Base-by-base conservation (phyloP, 2,888 invertebrate species). In the Noctua fimbriata region DNA sequence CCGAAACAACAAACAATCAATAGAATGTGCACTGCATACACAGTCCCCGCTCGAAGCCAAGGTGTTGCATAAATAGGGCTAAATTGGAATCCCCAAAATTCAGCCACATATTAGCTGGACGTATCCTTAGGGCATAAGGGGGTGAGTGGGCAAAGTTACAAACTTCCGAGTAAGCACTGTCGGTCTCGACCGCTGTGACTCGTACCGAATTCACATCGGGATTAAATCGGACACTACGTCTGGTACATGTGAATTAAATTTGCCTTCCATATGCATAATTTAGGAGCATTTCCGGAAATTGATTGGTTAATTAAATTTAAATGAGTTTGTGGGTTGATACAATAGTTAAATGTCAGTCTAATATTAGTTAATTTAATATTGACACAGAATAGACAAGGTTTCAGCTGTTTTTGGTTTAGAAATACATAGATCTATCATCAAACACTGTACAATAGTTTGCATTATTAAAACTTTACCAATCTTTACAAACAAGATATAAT, bases 101-200 rank as follows among this genome's bases (percentile, higher is more conserved):
- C 88, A 89, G 88, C 91, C 94, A 93, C 93, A 93, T 88, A 92
- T 86, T 92, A 91, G 91, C 85, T 87, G 88, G 85, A 91, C 87
- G 90, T 86, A 81, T 94, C 94, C 94, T 93, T 88, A 89, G 94
- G 92, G 92, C 80, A 90, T 83, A 81, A 16, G 76, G 78, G 89
- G 83, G 84, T 82, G 84, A 88, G 71, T 32, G 76, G 89, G 91
- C 91, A 90, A 94, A 95, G 94, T 96, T 95, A 91, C 93, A 94
- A 96, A 96, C 95, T 96, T 93, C 91, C 86, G 90, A 93, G 93
- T 93, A 93, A 94, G 94, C 94, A 94, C 92, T 94, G 94, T 93
- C 93, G 93, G 92, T 92, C 91, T 89, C 92, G 90, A 93, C 93
- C 93, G 84, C 93, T 91, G 87, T 91, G 92, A 92, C 90, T 92